Conservation (phyloP, 2,797 vertebrate genomes). For the Sebastes vulpes region DNA sequence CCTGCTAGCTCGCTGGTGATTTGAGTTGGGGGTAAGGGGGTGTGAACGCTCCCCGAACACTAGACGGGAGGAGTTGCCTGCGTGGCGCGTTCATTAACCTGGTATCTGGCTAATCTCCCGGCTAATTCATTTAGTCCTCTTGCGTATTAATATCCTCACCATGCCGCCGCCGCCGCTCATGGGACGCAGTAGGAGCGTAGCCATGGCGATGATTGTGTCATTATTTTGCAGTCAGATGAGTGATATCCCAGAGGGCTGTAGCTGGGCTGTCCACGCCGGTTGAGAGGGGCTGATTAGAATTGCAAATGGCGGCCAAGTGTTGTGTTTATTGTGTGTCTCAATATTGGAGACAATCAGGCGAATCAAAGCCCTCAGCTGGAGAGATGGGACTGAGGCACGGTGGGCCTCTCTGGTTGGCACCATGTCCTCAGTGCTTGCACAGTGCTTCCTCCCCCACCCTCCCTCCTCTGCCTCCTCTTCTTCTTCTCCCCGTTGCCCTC, state of each 20-base stretch:
- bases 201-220: constrained; percentile 87
- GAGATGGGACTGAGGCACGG: constrained; percentile 80
- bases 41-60: constrained; percentile 25
- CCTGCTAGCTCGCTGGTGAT: constrained; percentile 50
- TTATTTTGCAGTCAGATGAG: constrained; percentile 86
- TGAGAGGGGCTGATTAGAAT: constrained; percentile 85
- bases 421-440: constrained; percentile 66
- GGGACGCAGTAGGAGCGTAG: constrained; percentile 73
- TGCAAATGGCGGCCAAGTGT: constrained; percentile 86
- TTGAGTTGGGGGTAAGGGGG: not conserved
- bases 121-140: constrained; percentile 84
- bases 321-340: constrained; percentile 88
- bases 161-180: constrained; percentile 36
- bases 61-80: constrained; percentile 51
- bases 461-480: not conserved
- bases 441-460: not conserved
- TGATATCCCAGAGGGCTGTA: constrained; percentile 84
- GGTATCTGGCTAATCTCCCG: constrained; percentile 79
- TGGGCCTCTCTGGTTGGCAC: constrained; percentile 84
- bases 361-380: constrained; percentile 87
- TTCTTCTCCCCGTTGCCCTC: constrained; percentile 29
- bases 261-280: constrained; percentile 79
- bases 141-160: constrained; percentile 82
- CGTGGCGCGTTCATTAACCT: constrained; percentile 81
- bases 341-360: constrained; percentile 87